A percentile compares a stretch with the other conserved stretches of the same genome.
phyloP scores from a whole-genome alignment of 2,888 invertebrate genomes.

The Phaedon cochleariae region DNA sequence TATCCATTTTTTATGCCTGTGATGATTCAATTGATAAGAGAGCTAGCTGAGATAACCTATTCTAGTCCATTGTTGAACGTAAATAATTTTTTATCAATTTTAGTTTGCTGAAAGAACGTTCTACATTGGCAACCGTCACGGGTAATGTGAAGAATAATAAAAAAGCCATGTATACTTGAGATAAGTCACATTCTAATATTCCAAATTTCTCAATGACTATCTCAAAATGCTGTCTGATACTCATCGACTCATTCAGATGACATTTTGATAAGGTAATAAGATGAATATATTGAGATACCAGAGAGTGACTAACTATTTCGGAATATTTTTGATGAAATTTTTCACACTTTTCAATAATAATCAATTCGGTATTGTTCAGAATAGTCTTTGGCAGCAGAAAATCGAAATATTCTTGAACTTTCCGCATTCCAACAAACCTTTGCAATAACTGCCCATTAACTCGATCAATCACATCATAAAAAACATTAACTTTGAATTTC shows the following conservation, averaged over 20 bases:
- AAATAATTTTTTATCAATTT: too few species aligned
- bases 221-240: conserved; percentile 17
- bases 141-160: conserved; percentile 10
- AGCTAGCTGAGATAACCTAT: too few species aligned
- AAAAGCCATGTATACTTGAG: conserved; percentile 17
- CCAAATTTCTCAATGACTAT: conserved; percentile 13
- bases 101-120: too few species aligned
- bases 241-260: conserved; percentile 9
- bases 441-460: conserved; percentile 14
- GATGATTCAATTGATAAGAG: too few species aligned
- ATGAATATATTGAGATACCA: conserved; percentile 14
- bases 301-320: conserved; percentile 4
- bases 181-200: conserved; percentile 14
- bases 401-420: conserved; percentile 11
- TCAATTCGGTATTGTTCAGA: conserved; percentile 6
- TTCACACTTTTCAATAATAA: conserved; percentile 17
- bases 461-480: conserved; percentile 13
- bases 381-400: conserved; percentile 18
- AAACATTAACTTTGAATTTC: conserved; percentile 13
- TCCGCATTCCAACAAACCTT: conserved; percentile 15
- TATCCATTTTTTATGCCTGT: too few species aligned
- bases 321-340: conserved; percentile 20
- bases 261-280: conserved; percentile 10
- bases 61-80: too few species aligned
- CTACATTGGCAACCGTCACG: too few species aligned